These are phyloP conservation scores for Menidia beryllina DNA, from an alignment of 2,113 vertebrate genomes.

Conservation along the genomic window DNA sequence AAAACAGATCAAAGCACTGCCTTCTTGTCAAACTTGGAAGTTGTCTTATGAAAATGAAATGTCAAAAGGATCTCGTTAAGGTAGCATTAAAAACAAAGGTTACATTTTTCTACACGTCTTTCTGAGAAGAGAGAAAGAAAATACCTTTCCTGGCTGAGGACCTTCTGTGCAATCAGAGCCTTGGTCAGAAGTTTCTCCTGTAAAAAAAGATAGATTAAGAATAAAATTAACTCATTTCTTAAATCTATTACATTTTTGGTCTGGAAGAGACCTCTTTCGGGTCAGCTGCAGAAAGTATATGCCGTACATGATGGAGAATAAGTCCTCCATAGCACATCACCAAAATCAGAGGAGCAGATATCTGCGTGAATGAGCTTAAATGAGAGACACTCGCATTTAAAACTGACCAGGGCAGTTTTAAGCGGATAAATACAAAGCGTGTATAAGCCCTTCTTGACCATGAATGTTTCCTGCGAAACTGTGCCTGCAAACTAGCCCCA, in stretches of 20 bases:
- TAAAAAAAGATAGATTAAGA: conserved; percentile 3
- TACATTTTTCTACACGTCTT: too few species aligned
- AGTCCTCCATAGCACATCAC: not conserved
- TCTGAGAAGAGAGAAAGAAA: not conserved
- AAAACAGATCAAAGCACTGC: too few species aligned
- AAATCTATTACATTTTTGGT: too few species aligned
- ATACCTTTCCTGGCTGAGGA: conserved; percentile 49
- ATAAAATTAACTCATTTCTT: not conserved
- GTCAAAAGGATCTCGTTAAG: not conserved
- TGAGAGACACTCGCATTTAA: too few species aligned
- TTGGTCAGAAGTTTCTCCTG: conserved; percentile 46
- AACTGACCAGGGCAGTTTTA: too few species aligned
- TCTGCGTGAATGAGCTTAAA: not conserved
- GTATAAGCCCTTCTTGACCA: too few species aligned
- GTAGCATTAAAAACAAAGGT: too few species aligned
- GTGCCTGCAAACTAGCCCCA: too few species aligned
- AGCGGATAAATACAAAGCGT: too few species aligned
- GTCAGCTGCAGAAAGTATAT: not conserved
- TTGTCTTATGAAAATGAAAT: not conserved
- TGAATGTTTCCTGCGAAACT: too few species aligned
- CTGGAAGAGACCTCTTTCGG: not conserved
- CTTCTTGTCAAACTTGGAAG: not conserved
- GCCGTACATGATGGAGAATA: not conserved
- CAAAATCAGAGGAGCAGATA: too few species aligned
- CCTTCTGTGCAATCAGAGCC: conserved; percentile 43